Base-by-base conservation (phyloP, 2,888 invertebrate genomes). In the Anagyrus pseudococci region DNA sequence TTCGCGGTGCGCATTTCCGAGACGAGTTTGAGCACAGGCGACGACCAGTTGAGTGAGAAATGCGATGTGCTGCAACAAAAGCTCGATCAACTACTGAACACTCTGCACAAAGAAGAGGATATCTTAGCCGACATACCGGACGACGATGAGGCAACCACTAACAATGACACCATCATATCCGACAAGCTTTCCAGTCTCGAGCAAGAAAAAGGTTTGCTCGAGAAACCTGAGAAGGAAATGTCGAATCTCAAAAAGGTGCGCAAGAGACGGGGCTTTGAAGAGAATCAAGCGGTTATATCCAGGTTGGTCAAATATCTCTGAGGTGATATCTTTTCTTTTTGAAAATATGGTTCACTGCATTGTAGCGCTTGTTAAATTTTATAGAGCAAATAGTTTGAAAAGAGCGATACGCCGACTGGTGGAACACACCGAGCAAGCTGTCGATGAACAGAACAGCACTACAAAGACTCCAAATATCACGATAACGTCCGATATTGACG, bases 331-430 rank as follows among this genome's bases (percentile, higher is more conserved):
- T 19, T 7, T 25, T 44, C 22, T 2, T n/a, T 43, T 20, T 44
- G 8, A 17, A 44, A 44, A 13, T 17, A 7, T 10, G 20, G 13
- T 47, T 49, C 17, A n/a, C 1, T 7, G 20, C 20, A 2, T 56
- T 6, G 20, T 29, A 48, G 15, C 2, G 8, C 7, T 37, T 33
- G 6, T 33, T 47, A 41, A 40, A 33, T 86, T 52, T 83, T 85
- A 82, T 47, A 81, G 93, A 56, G 92, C 92, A 19, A 92, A 93
- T 77, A 93, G 93, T 80, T 84, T 94, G 67, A 93, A 93, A 80
- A 88, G 90, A 73, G 93, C 93, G 22, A 88, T 94, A 64, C 85
- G 91, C 66, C 89, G 88, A 77, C 86, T 94, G 43, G 89, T 93
- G 52, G 91, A 92, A 75, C 90, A 92, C 76, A 89, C 92, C 1